phyloP scores from a whole-genome alignment of 2,797 vertebrate species.

The Cheirogaleus major region DNA sequence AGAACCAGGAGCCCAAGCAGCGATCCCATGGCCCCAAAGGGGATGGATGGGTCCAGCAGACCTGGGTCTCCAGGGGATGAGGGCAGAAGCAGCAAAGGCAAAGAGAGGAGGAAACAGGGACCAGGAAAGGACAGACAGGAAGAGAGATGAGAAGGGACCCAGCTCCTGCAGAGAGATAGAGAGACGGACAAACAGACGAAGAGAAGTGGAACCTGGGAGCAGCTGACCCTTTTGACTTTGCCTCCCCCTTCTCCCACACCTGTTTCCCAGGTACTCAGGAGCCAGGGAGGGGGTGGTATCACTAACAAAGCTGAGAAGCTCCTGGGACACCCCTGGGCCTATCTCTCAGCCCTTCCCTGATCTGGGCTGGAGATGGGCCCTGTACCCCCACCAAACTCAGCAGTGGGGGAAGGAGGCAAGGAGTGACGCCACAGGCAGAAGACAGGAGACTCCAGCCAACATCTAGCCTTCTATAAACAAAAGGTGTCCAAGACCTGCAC shows the following conservation, averaged over 20 bases:
- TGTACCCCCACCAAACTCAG: neutral
- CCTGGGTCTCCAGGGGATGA: slow-evolving; percentile 39
- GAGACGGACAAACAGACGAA: slow-evolving; percentile 47
- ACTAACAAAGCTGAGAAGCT: neutral
- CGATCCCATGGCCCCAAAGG: slow-evolving; percentile 76
- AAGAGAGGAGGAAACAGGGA: neutral
- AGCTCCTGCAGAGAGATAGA: slow-evolving; percentile 74
- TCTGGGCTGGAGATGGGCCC: neutral
- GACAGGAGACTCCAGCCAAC: neutral
- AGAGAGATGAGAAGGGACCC: slow-evolving; percentile 45
- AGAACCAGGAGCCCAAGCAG: slow-evolving; percentile 86
- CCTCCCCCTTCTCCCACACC: neutral
- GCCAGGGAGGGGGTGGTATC: neutral
- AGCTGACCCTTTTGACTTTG: neutral
- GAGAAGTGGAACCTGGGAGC: slow-evolving; percentile 23
- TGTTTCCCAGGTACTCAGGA: neutral
- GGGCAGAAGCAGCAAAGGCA: slow-evolving; percentile 56
- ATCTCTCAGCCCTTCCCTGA: slow-evolving; percentile 14
- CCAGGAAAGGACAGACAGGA: slow-evolving; percentile 56
- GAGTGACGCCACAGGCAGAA: neutral
- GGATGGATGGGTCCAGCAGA: slow-evolving; percentile 20
- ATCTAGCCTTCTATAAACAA: neutral
- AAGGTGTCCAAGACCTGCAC: neutral
- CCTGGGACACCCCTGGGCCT: neutral
- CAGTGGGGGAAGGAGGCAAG: neutral